Conservation (phyloP, 2,888 invertebrate species). For the Rhagonycha lutea region DNA sequence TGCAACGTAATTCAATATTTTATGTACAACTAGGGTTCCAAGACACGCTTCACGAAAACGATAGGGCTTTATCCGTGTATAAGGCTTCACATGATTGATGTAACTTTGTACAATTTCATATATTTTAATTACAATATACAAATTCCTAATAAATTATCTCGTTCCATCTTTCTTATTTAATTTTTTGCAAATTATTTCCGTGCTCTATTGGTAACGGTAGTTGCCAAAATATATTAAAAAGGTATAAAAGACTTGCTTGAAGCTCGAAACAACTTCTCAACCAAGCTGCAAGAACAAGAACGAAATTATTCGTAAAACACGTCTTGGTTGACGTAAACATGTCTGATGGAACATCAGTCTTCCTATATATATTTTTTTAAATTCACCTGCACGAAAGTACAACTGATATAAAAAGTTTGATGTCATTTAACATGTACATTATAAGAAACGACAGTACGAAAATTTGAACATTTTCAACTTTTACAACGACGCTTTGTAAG, state of each 20-base stretch:
- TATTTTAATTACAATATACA: neutral
- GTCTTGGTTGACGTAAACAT: slow-evolving; percentile 14
- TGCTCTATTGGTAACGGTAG: neutral
- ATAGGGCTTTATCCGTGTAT: neutral
- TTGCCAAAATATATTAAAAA: neutral
- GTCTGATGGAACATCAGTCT: slow-evolving; percentile 16
- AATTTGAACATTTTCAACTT: neutral
- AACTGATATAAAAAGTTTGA: slow-evolving; percentile 8
- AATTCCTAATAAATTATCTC: neutral
- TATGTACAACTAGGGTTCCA: slow-evolving; percentile 10
- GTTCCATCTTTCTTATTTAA: neutral
- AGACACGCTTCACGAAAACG: slow-evolving; percentile 7
- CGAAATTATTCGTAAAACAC: slow-evolving; percentile 12
- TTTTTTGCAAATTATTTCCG: neutral
- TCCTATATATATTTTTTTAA: slow-evolving; percentile 2
- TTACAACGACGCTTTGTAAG: neutral
- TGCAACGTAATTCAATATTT: slow-evolving; percentile 10
- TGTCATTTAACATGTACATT: slow-evolving; percentile 8
- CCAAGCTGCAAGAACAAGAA: slow-evolving; percentile 1
- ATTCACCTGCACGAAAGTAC: slow-evolving; percentile 6
- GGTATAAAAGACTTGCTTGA: neutral
- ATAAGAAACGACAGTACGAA: neutral
- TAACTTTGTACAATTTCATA: neutral
- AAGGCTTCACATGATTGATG: neutral
- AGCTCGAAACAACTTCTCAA: neutral